These are phyloP conservation scores for Rhingia rostrata DNA, from an alignment of 2,888 invertebrate genomes.

Conservation along the genomic window DNA sequence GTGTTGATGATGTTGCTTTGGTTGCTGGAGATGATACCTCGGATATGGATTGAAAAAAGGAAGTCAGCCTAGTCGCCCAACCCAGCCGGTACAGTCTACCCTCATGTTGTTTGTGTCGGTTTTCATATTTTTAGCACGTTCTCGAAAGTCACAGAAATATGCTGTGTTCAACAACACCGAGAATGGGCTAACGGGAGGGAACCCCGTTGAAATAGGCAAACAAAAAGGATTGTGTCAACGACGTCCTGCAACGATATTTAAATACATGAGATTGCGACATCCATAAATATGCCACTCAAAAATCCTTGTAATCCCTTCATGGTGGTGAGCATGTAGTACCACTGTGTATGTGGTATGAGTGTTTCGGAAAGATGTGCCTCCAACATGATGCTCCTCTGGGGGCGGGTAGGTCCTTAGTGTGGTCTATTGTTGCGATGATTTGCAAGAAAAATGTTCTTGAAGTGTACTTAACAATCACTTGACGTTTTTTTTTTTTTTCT, in stretches of 20 bases:
- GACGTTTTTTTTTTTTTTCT: not conserved
- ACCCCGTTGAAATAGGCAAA: conserved; percentile 27
- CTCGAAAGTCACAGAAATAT: conserved; percentile 63
- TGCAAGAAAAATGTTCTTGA: conserved; percentile 16
- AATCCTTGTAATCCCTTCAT: conserved; percentile 18
- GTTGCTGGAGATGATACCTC: conserved; percentile 36
- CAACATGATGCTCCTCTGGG: conserved; percentile 1
- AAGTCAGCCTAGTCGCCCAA: not conserved
- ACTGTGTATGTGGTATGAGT: conserved; percentile 3
- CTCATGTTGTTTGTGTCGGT: conserved; percentile 33
- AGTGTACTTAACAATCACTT: conserved; percentile 3
- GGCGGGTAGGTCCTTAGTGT: conserved; percentile 8
- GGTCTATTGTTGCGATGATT: conserved; percentile 42
- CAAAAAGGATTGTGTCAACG: conserved; percentile 70
- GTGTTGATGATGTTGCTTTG: conserved; percentile 66
- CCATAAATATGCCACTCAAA: conserved; percentile 73
- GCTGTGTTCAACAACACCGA: conserved; percentile 8
- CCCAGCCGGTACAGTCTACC: conserved; percentile 8
- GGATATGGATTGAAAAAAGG: conserved; percentile 36
- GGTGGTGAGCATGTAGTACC: not conserved
- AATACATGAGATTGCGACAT: conserved; percentile 68
- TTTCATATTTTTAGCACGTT: conserved; percentile 72
- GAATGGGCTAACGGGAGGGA: not conserved
- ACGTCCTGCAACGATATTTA: conserved; percentile 70
- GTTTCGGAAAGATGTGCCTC: conserved; percentile 46